Conservation (phyloP, 1,140 invertebrate genomes). For the Cyrtorhinus lividipennis region DNA sequence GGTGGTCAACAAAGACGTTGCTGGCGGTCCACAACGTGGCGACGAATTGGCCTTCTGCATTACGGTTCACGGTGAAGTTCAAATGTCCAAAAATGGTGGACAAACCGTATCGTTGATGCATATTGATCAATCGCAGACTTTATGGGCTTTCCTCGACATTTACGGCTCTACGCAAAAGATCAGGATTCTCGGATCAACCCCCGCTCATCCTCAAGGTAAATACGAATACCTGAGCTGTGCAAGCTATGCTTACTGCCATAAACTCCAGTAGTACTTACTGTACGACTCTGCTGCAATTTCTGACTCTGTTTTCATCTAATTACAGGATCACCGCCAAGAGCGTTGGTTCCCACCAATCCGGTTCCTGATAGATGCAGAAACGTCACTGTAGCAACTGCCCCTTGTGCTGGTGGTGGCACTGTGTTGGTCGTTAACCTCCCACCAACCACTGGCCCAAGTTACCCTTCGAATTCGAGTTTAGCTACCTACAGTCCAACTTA, state of each 20-base stretch:
- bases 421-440: conserved; percentile 68
- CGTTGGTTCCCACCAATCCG: background rate
- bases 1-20: conserved; percentile 89
- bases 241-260: no score
- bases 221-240: background rate
- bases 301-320: no score
- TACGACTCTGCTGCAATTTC: no score
- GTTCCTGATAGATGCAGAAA: conserved; percentile 20
- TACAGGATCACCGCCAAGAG: conserved; percentile 13
- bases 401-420: conserved; percentile 39
- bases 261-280: no score
- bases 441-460: conserved; percentile 34
- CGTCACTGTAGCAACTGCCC: conserved; percentile 22
- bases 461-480: conserved; percentile 34
- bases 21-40: conserved; percentile 52
- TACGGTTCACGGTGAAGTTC: conserved; percentile 69
- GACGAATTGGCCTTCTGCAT: conserved; percentile 86
- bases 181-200: conserved; percentile 40
- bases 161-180: conserved; percentile 87
- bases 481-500: conserved; percentile 45
- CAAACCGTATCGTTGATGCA: conserved; percentile 69
- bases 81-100: conserved; percentile 76
- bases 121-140: conserved; percentile 71
- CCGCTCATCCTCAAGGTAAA: conserved; percentile 28
- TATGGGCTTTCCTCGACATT: conserved; percentile 93